Evolutionary conservation across 2,113 vertebrate species (phyloP), one percentile per base, ranked within the genome.

Genomic region (Microcebus jonahi): DNA sequence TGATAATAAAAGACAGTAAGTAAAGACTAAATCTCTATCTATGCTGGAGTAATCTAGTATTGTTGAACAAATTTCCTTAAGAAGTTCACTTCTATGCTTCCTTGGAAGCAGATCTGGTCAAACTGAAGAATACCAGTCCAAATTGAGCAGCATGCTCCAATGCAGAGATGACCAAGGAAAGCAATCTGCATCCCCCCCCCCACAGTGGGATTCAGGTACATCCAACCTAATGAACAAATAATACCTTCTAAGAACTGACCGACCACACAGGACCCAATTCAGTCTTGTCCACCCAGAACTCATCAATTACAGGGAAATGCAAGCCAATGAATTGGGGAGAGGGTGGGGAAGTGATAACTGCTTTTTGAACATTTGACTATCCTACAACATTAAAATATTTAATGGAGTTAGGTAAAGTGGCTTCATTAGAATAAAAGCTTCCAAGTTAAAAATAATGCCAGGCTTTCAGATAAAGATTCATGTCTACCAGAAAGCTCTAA

Each of bases 1-100:
- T 88, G n/a, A 88, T 76, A 36, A 88, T 27, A 87, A 91, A 85
- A 93, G 55, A 90, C n/a, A 77, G 45, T 48, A 34, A 84, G 84
- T 68, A 68, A 94, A 91, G 29, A 91, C 31, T 76, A 82, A 82
- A 42, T 82, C n/a, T 76, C 31, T 53, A 18, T n/a, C 36, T 42
- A 76, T 17, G 31, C 59, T 42, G 31, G n/a, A n/a, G 31, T 77
- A 27, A 89, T 11, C 67, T 42, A 53, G 50, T 68, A 61, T 45
- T 12, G 48, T 59, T 87, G 55, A 76, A 21, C 23, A 77, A 23
- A 59, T 59, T 88, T 68, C n/a, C n/a, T 82, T 73, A 59, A 88
- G 27, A 87, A 50, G 67, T 68, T 82, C 80, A 93, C 29, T 50
- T 61, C 70, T 70, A 50, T 84, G 36, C 42, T 73, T 12, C 23